These are phyloP conservation scores for Ptychadena robeensis DNA, from an alignment of 2,797 vertebrate species.

Conservation along the genomic window DNA sequence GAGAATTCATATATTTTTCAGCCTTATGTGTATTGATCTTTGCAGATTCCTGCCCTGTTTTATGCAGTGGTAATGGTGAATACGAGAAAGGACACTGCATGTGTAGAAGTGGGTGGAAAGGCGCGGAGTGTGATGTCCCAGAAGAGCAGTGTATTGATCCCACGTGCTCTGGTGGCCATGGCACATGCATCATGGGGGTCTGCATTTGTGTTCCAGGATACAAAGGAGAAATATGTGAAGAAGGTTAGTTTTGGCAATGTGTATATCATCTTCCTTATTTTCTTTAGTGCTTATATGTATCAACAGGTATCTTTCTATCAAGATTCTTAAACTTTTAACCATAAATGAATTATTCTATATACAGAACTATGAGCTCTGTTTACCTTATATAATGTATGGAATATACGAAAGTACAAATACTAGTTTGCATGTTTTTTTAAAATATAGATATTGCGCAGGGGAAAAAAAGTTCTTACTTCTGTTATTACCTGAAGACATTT, in stretches of 20 bases:
- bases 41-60: slow-evolving; percentile 91
- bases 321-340: no score
- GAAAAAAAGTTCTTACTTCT: no score
- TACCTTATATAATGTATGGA: no score
- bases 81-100: slow-evolving; percentile 92
- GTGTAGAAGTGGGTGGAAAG: slow-evolving; percentile 91
- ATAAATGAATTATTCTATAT: no score
- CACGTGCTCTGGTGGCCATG: slow-evolving; percentile 92
- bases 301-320: no score
- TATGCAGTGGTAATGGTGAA: slow-evolving; percentile 92
- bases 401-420: no score
- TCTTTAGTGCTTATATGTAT: no score
- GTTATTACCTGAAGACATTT: no score
- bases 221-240: slow-evolving; percentile 92
- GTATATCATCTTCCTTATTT: neutral
- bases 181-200: slow-evolving; percentile 90
- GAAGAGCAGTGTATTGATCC: slow-evolving; percentile 94
- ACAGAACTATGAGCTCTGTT: no score
- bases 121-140: slow-evolving; percentile 91
- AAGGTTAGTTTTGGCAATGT: slow-evolving; percentile 78
- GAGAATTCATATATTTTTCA: no score
- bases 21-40: neutral
- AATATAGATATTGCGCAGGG: no score
- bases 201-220: slow-evolving; percentile 92
- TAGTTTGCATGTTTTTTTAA: no score